These are phyloP conservation scores for Muscicapa comitata DNA, from an alignment of 2,797 vertebrate genomes.

Conservation along the genomic window DNA sequence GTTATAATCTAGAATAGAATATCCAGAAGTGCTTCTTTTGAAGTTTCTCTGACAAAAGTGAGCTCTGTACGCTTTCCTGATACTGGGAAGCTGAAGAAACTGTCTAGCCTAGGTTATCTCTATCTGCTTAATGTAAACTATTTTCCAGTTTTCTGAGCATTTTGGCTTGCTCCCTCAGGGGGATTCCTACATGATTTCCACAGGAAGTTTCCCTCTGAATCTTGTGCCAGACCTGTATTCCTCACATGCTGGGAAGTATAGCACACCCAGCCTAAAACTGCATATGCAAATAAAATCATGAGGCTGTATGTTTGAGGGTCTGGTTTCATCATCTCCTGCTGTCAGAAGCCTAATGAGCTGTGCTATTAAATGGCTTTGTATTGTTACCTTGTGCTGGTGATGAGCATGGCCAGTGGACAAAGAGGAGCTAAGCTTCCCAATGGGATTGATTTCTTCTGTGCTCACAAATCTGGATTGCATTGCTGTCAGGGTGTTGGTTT, in stretches of 20 bases:
- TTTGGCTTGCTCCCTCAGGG: neutral
- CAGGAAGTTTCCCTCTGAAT: neutral
- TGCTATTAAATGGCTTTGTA: conserved; percentile 1
- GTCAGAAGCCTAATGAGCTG: conserved; percentile 28
- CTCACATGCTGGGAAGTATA: neutral
- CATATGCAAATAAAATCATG: neutral
- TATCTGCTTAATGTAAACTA: conserved; percentile 15
- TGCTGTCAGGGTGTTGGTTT: neutral
- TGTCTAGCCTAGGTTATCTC: neutral
- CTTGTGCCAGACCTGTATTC: neutral
- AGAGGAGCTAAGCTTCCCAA: neutral
- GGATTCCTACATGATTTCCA: neutral
- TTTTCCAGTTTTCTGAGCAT: neutral
- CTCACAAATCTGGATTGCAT: neutral
- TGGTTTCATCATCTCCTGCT: neutral
- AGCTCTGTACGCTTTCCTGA: neutral
- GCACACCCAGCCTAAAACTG: neutral
- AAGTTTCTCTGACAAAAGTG: neutral
- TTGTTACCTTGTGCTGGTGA: neutral
- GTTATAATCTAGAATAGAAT: neutral
- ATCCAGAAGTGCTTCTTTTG: neutral
- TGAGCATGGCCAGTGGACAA: neutral
- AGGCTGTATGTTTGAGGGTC: neutral
- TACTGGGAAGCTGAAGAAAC: neutral
- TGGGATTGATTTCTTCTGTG: neutral